These are phyloP conservation scores for Tachypleus tridentatus DNA, from an alignment of 1,140 invertebrate species.

Conservation along the genomic window DNA sequence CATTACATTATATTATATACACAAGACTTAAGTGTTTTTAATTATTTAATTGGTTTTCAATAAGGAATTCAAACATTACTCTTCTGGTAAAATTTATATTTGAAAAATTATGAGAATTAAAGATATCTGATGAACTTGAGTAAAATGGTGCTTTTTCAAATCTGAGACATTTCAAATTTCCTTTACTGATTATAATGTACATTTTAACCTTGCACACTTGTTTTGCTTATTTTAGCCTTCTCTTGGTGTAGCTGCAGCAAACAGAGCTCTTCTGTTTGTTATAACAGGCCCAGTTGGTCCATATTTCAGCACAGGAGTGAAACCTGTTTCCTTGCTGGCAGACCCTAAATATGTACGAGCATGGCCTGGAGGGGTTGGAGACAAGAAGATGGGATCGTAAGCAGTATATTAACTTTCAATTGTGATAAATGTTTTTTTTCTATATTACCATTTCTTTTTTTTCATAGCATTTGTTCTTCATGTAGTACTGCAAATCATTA, in stretches of 20 bases:
- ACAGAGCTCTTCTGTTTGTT: constrained; percentile 75
- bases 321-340: constrained; percentile 64
- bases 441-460: constrained; percentile 3
- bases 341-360: constrained; percentile 71
- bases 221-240: constrained; percentile 52
- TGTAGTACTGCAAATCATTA: not conserved
- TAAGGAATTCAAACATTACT: constrained; percentile 3
- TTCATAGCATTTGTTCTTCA: constrained; percentile 3
- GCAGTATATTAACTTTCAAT: not conserved
- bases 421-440: constrained; percentile 3
- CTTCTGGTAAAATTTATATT: constrained; percentile 7
- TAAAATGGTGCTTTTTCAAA: not conserved
- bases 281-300: constrained; percentile 85
- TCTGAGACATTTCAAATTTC: not conserved
- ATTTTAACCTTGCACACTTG: not conserved
- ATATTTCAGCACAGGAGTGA: constrained; percentile 64
- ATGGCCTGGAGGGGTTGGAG: constrained; percentile 91
- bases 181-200: not conserved
- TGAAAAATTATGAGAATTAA: not conserved
- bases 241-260: constrained; percentile 72
- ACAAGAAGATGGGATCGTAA: constrained; percentile 80
- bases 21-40: constrained; percentile 1
- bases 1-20: too few species aligned
- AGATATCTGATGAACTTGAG: not conserved
- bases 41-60: not conserved